Conservation (phyloP, 2,113 vertebrate genomes). For the Cottus gobio region DNA sequence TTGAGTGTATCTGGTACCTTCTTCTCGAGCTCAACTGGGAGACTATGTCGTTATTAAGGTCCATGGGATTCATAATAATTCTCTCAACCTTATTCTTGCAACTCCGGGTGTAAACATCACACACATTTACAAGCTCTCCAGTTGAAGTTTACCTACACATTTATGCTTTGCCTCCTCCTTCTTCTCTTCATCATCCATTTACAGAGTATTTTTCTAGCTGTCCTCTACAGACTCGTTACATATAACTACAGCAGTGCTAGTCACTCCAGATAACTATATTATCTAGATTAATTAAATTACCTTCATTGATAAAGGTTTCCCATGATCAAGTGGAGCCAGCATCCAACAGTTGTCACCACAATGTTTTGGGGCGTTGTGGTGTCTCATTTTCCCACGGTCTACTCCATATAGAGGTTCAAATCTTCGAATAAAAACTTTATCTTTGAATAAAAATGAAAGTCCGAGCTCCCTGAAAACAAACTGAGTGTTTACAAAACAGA, state of each 20-base stretch:
- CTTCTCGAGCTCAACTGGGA: not conserved
- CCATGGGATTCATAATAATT: not conserved
- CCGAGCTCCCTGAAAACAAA: not conserved
- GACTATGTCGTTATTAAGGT: not conserved
- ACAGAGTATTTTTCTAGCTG: not conserved
- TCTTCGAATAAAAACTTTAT: slow-evolving; percentile 24
- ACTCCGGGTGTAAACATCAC: not conserved
- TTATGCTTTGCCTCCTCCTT: not conserved
- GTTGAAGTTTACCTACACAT: not conserved
- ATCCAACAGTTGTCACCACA: slow-evolving; percentile 18
- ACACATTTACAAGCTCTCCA: not conserved
- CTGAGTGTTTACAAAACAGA: not conserved
- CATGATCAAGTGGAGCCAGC: slow-evolving; percentile 5
- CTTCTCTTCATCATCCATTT: not conserved
- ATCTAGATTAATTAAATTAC: slow-evolving; percentile 44
- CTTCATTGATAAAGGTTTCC: slow-evolving; percentile 35
- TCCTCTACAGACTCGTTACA: slow-evolving; percentile 1
- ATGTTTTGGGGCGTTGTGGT: slow-evolving; percentile 1
- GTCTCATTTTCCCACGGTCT: slow-evolving; percentile 21
- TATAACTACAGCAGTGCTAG: not conserved
- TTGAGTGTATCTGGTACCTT: not conserved
- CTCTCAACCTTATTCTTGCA: not conserved
- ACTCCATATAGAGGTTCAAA: not conserved
- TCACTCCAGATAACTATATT: not conserved
- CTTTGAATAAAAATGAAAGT: not conserved